Evolutionary conservation across 2,797 vertebrate genomes (phyloP), one percentile per base, ranked within the genome.

Genomic region (Somateria mollissima): DNA sequence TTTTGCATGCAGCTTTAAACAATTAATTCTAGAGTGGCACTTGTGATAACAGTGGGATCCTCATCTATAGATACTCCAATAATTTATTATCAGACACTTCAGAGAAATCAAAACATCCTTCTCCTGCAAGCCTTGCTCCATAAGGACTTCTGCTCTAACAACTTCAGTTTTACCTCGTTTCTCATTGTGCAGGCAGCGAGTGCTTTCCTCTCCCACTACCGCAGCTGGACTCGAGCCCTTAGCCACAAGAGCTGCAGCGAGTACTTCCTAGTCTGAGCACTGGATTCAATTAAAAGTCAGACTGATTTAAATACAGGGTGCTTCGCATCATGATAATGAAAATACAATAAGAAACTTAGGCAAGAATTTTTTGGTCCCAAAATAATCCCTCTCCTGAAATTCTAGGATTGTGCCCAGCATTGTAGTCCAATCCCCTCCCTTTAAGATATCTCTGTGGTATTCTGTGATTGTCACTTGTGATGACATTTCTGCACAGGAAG

Each of bases 401-500:
- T 20, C 89, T 94, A 94, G 95, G 92, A 91, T 65, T 74, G 94
- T 80, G 93, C 94, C 95, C 94, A 93, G 92, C 95, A 96, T 94
- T 96, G 94, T 95, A 91, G 84, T 65, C 20, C 69, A 54, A 32
- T 72, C 94, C 89, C 89, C 87, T 95, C 87, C 93, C 92, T 66
- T 28, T 22, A 56, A 94, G 90, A 83, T 95, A 91, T 83, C 93
- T 94, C 4, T 0, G 84, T 85, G 93, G 92, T 74, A 89, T 81
- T 93, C 79, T 69, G 86, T 58, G 95, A 95, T 89, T 95, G 86
- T 54, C 94, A 77, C 92, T 54, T 87, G 93, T 89, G 90, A 87
- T 95, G 94, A 94, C 92, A 95, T 87, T 95, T 92, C 90, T 95
- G 86, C 83, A 82, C 90, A 95, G 92, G 94, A 94, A 97, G 91